Evolutionary conservation across 2,113 vertebrate species (phyloP).

Genomic region (chimpanzee (Pan troglodytes)): NHGRI_mPanTro3-v2.1_pri NC_086015.1:84907501-84908000

Average conservation of each 20-base stretch:
- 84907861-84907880: background rate
- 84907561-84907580: background rate
- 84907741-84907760: background rate
- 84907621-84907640: background rate
- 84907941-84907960: background rate
- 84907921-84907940: background rate
- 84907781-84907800: background rate
- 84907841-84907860: background rate
- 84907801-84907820: background rate
- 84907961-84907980: too few species aligned
- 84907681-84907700: background rate
- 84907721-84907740: background rate
- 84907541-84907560: background rate
- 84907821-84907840: background rate
- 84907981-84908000: too few species aligned
- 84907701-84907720: background rate
- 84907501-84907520: background rate
- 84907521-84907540: background rate
- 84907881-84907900: background rate
- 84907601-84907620: background rate
- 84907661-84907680: background rate
- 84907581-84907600: background rate
- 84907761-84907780: background rate
- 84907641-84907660: background rate
- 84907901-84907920: background rate